A percentile compares a stretch with the other conserved stretches of the same genome.
phyloP scores from a whole-genome alignment of 1,140 invertebrate species.

The Drosophila watanabei region DNA sequence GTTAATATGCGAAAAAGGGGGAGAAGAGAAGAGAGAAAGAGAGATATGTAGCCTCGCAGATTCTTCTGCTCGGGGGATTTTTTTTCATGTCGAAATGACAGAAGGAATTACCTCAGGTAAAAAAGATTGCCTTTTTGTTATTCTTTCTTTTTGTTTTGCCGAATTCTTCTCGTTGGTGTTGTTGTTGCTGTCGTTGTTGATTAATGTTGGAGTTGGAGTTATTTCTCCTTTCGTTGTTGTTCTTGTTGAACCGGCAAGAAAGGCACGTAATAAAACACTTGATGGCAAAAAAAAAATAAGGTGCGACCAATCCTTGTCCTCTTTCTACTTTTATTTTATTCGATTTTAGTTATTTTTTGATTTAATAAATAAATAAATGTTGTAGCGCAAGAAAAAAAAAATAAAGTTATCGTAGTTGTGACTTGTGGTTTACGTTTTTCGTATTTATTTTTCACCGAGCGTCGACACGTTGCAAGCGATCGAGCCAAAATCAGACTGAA shows the following conservation, averaged over 20 bases:
- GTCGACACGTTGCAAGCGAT: slow-evolving; percentile 84
- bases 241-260: slow-evolving; percentile 52
- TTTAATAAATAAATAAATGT: slow-evolving; percentile 48
- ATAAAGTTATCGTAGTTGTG: slow-evolving; percentile 33
- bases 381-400: slow-evolving; percentile 46
- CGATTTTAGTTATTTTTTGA: slow-evolving; percentile 5
- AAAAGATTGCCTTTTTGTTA: background rate
- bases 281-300: slow-evolving; percentile 21
- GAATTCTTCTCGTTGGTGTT: slow-evolving; percentile 26
- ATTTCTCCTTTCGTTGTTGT: slow-evolving; percentile 20
- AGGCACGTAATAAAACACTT: slow-evolving; percentile 48
- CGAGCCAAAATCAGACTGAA: slow-evolving; percentile 86
- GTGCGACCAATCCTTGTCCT: slow-evolving; percentile 68
- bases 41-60: slow-evolving; percentile 14
- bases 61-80: slow-evolving; percentile 9
- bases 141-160: slow-evolving; percentile 15
- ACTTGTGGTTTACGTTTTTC: slow-evolving; percentile 16
- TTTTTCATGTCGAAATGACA: slow-evolving; percentile 30
- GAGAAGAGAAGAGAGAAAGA: slow-evolving; percentile 14
- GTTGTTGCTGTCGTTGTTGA: slow-evolving; percentile 12
- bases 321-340: slow-evolving; percentile 24
- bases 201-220: background rate
- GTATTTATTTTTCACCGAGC: slow-evolving; percentile 49
- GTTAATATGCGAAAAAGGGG: slow-evolving; percentile 33
- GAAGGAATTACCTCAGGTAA: slow-evolving; percentile 51